phyloP scores from a whole-genome alignment of 2,888 invertebrate genomes.

The Pseudococcus viburni region DNA sequence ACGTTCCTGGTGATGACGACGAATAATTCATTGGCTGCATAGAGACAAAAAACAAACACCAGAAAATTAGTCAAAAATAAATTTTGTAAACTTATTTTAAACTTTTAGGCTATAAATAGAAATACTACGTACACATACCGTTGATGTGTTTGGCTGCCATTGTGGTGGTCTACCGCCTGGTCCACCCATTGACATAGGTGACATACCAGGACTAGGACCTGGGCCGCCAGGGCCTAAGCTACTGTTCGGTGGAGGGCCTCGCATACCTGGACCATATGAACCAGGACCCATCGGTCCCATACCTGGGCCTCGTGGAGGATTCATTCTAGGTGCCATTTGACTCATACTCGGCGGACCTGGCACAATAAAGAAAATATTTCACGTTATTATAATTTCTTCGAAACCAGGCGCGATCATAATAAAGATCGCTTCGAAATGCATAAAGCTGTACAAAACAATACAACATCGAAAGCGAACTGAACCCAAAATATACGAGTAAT shows the following conservation, averaged over 20 bases:
- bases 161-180: conserved; percentile 82
- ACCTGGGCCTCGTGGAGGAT: conserved; percentile 86
- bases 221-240: conserved; percentile 74
- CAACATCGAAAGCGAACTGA: not conserved
- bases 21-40: conserved; percentile 92
- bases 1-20: conserved; percentile 96
- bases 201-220: conserved; percentile 77
- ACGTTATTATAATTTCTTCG: not conserved
- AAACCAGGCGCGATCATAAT: not conserved
- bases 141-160: conserved; percentile 91
- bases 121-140: conserved; percentile 74
- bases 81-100: not conserved
- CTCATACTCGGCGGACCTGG: conserved; percentile 87
- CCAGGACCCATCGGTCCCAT: conserved; percentile 90
- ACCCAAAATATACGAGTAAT: conserved; percentile 19
- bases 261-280: conserved; percentile 83
- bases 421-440: too few species aligned
- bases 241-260: conserved; percentile 86
- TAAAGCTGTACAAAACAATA: not conserved
- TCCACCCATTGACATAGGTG: conserved; percentile 85
- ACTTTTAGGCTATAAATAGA: not conserved
- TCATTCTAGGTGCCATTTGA: conserved; percentile 94
- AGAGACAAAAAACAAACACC: conserved; percentile 32
- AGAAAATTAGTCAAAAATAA: not conserved
- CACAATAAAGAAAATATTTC: not conserved